Base-by-base conservation (phyloP, 2,113 vertebrate species). In the Zeus faber region DNA sequence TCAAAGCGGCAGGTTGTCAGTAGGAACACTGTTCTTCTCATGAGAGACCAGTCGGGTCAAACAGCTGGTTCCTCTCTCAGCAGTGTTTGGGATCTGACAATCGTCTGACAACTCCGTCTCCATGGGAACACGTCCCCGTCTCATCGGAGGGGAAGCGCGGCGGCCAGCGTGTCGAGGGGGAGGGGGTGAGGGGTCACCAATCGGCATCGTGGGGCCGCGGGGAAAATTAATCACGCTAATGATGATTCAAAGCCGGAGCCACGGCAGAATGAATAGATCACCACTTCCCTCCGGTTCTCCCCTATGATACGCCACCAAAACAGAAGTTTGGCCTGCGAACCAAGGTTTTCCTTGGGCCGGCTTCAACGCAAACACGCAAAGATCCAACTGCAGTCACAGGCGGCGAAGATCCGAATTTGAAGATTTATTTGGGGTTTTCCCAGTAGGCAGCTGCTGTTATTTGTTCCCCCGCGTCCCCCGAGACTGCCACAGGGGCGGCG, bases 111-210 rank as follows among this genome's bases (percentile, higher is more conserved):
- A 64, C 67, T 72, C 78, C 76, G 81, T 89, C 84, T 82, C 86
- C 77, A 84, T 88, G 84, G 81, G 49, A 82, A 88, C 85, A 47
- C 58, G 44, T n/a, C n/a, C 54, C 70, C 75, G 70, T 80, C 70
- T 70, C 70, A 11, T 37, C 33, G 11, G 33, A 4, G n/a, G 33
- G 33, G 33, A n/a, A 37, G 33, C 5, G 33, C n/a, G 33, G 33
- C 2, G 31, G 75, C 63, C 67, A 66, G 62, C 62, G 65, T 55
- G 65, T 70, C 58, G 45, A 64, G 71, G 53, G 61, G 52, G 68
- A 73, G 62, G 72, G 58, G 39, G 66, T 67, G 49, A 58, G 50
- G 65, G 73, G 61, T 72, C 72, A 72, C 63, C 72, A 72, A 70
- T 61, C 67, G 76, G 58, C 54, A 58, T 45, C 48, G 70, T 33